Base-by-base conservation (phyloP, 2,797 vertebrate species). In the Ctenochaetus hawaiiensis region DNA sequence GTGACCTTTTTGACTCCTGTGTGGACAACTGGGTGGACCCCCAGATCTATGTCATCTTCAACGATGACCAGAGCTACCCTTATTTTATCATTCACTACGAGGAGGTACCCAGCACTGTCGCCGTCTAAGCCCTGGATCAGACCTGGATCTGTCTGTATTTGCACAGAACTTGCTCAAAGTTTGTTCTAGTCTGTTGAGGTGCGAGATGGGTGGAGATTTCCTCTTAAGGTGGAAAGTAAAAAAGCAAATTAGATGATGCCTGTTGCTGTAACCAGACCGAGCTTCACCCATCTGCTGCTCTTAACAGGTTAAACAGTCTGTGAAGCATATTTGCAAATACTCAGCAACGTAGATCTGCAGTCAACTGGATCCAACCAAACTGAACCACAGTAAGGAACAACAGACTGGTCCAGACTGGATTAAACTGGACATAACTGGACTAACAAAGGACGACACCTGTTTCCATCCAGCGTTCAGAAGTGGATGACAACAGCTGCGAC, bases 31-130 rank as follows among this genome's bases (percentile, higher is more conserved):
- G 94, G 94, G 96, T 99, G 79, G 98, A 99, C 91, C 98, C 98
- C 51, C 98, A 99, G 94, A 99, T 99, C 89, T 99, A 98, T 67
- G 98, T 99, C 87, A 99, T 99, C 93, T 99, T 99, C 91, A 99
- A 99, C 2, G 98, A 99, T 0, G 98, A 99, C 85, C 98, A 99
- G 96, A 98, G 98, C 94, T 99, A 99, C 88, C 98, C 98, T 2
- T 99, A 99, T 91, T 99, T 99, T 81, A 97, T 99, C 86, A 97
- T 99, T 85, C 97, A 99, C 17, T 99, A 99, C 6, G 98, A 99
- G 91, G 98, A 99, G 93, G 97, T 99, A 87, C 94, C 96, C 92
- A 96, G 94, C 94, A 97, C 96, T 7, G 97, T 99, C 3, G 90
- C 95, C 66, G 95, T 99, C 87, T 99, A 77, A 91, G 80, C 77